Conservation (phyloP, 1,140 invertebrate species). For the Fopius arisanus region DNA sequence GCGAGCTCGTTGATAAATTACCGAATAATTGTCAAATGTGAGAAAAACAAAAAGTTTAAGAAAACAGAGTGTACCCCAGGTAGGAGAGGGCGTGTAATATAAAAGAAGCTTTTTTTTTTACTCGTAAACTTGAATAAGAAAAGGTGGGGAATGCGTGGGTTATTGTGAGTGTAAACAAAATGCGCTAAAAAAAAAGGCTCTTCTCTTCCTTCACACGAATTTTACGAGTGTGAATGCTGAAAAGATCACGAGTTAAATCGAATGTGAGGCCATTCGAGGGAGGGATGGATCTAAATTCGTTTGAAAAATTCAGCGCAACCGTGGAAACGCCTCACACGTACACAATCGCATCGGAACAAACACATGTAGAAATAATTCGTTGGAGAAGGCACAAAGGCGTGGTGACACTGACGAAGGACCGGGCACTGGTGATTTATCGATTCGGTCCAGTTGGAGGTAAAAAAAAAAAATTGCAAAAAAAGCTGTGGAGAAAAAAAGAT, state of each 20-base stretch:
- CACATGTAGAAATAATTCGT: slow-evolving; percentile 17
- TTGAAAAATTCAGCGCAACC: background rate
- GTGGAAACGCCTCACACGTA: background rate
- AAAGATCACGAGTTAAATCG: background rate
- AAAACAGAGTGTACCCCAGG: slow-evolving; percentile 12
- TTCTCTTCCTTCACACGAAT: background rate
- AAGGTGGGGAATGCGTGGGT: slow-evolving; percentile 7
- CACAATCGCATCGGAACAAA: background rate
- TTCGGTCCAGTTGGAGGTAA: slow-evolving; percentile 7
- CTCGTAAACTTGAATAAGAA: slow-evolving; percentile 4
- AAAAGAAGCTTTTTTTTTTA: slow-evolving; percentile 8
- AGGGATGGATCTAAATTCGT: background rate
- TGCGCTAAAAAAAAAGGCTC: background rate
- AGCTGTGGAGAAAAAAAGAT: slow-evolving; percentile 22
- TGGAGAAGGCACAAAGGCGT: slow-evolving; percentile 22
- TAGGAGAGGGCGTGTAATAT: slow-evolving; percentile 24
- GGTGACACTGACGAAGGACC: slow-evolving; percentile 27
- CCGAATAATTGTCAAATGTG: slow-evolving; percentile 65
- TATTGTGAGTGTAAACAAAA: slow-evolving; percentile 3
- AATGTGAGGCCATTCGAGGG: background rate
- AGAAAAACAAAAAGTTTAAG: slow-evolving; percentile 24
- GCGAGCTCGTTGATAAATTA: slow-evolving; percentile 64
- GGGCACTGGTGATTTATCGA: slow-evolving; percentile 35
- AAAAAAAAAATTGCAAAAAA: slow-evolving; percentile 27
- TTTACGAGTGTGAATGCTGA: slow-evolving; percentile 2